Percentiles rank a stretch among this genome's conserved stretches.
These are phyloP conservation scores for Ataeniobius toweri DNA, from an alignment of 2,797 vertebrate species.

Conservation along the genomic window DNA sequence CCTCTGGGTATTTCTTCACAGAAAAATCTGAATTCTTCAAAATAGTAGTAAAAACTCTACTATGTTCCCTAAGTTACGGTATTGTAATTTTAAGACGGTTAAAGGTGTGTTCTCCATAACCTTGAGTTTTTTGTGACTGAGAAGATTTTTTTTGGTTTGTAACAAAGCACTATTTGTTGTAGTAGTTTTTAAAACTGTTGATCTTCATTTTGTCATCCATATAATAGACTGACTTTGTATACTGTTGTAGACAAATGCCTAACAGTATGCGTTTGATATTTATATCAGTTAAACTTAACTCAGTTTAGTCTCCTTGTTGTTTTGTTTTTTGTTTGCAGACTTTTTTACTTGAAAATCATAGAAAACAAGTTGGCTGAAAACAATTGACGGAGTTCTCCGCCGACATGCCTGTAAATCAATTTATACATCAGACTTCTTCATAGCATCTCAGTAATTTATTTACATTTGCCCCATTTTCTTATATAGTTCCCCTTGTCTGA, in stretches of 20 bases:
- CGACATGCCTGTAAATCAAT: slow-evolving; percentile 39
- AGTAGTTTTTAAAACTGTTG: slow-evolving; percentile 30
- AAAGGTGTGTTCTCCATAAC: slow-evolving; percentile 42
- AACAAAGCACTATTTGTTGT: slow-evolving; percentile 42
- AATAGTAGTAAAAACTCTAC: slow-evolving; percentile 49
- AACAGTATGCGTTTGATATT: slow-evolving; percentile 10
- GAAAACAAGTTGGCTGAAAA: slow-evolving; percentile 17
- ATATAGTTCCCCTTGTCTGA: neutral
- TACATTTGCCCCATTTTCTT: neutral
- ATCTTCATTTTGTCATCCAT: slow-evolving; percentile 21
- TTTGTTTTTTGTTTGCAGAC: slow-evolving; percentile 13
- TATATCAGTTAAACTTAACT: slow-evolving; percentile 6
- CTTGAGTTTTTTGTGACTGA: slow-evolving; percentile 40
- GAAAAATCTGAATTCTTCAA: neutral
- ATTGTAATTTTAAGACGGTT: slow-evolving; percentile 43
- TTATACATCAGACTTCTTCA: slow-evolving; percentile 19
- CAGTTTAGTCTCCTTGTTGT: slow-evolving; percentile 14
- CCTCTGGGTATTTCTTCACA: slow-evolving; percentile 39
- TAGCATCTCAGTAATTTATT: slow-evolving; percentile 44
- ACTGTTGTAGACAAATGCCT: slow-evolving; percentile 20
- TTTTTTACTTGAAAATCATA: slow-evolving; percentile 45
- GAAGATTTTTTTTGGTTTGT: slow-evolving; percentile 12
- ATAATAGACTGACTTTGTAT: slow-evolving; percentile 17
- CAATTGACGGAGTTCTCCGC: slow-evolving; percentile 11
- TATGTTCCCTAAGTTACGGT: slow-evolving; percentile 56